These are phyloP conservation scores for Glyphotaelius pellucidus DNA, from an alignment of 2,888 invertebrate species.

Conservation along the genomic window DNA sequence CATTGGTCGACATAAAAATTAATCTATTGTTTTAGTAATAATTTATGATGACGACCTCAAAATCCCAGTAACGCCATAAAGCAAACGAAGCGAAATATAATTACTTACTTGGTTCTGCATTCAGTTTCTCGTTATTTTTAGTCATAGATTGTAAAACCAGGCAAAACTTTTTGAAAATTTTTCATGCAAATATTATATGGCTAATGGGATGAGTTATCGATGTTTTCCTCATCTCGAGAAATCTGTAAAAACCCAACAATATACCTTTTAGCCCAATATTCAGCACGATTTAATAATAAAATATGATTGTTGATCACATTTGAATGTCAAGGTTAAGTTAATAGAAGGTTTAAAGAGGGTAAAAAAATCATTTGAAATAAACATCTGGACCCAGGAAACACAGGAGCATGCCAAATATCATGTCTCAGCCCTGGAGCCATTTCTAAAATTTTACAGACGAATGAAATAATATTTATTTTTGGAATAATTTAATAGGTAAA, in stretches of 20 bases:
- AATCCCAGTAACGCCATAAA: not conserved
- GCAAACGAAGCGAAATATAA: not conserved
- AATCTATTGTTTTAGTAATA: not conserved
- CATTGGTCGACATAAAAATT: not conserved
- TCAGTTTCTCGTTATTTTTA: not conserved
- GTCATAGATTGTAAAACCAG: not conserved
- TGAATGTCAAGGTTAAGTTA: no score
- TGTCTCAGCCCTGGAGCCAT: no score
- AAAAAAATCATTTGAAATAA: no score
- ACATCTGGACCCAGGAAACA: no score
- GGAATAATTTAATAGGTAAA: no score
- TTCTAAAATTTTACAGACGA: no score
- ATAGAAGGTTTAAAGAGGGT: no score
- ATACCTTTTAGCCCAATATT: not conserved
- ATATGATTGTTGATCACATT: not conserved
- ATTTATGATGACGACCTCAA: not conserved
- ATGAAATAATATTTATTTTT: no score
- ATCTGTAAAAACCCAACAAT: not conserved
- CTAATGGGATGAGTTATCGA: not conserved
- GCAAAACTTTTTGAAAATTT: not conserved
- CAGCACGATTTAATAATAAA: not conserved
- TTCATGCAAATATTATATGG: not conserved
- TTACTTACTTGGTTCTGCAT: not conserved
- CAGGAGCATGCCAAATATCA: no score
- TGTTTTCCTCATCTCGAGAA: not conserved